phyloP scores from a whole-genome alignment of 2,888 invertebrate species.

The Cephus pygmeus region DNA sequence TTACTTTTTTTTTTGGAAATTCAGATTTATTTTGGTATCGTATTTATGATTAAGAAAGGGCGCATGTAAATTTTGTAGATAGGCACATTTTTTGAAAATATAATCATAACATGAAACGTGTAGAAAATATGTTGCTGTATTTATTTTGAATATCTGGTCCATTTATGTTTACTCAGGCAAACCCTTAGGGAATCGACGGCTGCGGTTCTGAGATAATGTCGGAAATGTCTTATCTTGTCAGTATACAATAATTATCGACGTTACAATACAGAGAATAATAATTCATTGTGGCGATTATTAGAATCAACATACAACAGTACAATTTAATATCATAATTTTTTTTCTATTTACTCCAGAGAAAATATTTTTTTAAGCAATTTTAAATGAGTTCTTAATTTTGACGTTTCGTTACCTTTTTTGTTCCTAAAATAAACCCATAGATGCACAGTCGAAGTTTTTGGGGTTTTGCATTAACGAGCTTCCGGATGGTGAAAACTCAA shows the following conservation, averaged over 20 bases:
- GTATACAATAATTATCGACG: background rate
- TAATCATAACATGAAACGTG: background rate
- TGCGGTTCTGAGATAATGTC: background rate
- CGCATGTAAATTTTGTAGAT: background rate
- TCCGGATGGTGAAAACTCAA: background rate
- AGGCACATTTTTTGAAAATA: constrained; percentile 6
- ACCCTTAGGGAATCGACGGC: background rate
- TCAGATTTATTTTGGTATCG: constrained; percentile 10
- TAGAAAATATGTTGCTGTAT: background rate
- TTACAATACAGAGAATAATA: background rate
- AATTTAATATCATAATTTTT: background rate
- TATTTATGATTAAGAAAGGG: too few relatives aligned
- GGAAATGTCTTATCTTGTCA: background rate
- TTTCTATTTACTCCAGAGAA: background rate
- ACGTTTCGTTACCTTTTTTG: background rate
- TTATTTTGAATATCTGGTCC: background rate
- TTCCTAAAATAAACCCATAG: background rate
- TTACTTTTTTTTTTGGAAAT: constrained; percentile 7
- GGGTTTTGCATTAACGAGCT: background rate
- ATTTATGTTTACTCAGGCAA: background rate
- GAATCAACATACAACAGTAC: background rate
- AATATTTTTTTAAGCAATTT: background rate
- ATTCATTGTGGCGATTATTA: background rate
- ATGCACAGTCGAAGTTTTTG: background rate
- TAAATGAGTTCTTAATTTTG: background rate